Base-by-base conservation (phyloP, 2,888 invertebrate genomes). In the Rapana venosa region DNA sequence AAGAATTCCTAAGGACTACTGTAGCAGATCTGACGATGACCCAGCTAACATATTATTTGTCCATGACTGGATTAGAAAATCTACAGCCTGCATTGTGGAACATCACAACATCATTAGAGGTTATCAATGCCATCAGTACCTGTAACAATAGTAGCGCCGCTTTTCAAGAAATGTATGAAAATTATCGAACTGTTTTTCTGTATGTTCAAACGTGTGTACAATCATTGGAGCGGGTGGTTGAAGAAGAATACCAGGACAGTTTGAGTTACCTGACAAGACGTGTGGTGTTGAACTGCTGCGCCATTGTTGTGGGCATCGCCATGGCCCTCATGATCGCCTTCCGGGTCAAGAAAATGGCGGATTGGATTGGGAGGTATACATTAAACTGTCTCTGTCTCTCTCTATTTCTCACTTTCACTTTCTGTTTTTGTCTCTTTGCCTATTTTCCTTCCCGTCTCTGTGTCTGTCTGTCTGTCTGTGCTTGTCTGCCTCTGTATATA, bases 271-370 rank as follows among this genome's bases (percentile, higher is more conserved):
- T 47, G 30, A 89, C 85, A 0, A 26, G 89, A 6, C 83, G 89
- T 5, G 84, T 89, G 26, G 77, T 77, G n/a, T 85, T 89, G 56
- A 74, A 61, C 32, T 85, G 89, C 58, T 66, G 61, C 47, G 85
- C 85, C 1, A 35, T 89, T 11, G 22, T 89, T 36, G 32, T 61
- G 20, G 89, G 74, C 1, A 77, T 89, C 11, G 32, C 56, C 8
- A 85, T 84, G 66, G 56, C 66, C 0, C 32, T n/a, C 5, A 30
- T 30, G 36, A 58, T 89, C 17, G 70, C 30, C 35, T 70, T 85
- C 74, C 70, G 56, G 74, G 85, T 89, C 74, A 89, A 85, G 74
- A 85, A 89, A 56, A 89, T 89, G 89, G 85, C 89, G 70, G 89
- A 85, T n/a, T 89, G 89, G 84, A 74, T 89, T 56, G 47, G 70